phyloP scores from a whole-genome alignment of 1,140 invertebrate genomes.

The Nasonia longicornis region DNA sequence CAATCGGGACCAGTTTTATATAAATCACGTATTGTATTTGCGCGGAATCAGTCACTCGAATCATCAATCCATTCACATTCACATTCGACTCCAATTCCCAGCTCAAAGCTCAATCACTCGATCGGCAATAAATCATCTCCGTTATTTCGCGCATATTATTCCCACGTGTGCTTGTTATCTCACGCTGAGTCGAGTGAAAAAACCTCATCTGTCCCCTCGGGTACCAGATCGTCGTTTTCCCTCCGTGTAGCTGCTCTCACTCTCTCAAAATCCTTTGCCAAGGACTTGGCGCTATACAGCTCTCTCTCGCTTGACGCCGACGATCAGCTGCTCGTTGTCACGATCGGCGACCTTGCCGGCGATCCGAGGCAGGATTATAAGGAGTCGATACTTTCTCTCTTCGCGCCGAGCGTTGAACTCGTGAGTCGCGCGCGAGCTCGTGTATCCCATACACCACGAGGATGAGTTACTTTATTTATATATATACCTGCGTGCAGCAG shows the following conservation, averaged over 20 bases:
- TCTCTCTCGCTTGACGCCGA: not conserved
- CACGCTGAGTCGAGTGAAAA: not conserved
- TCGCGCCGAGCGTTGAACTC: constrained; percentile 40
- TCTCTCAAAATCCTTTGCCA: constrained; percentile 26
- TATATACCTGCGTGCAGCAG: not conserved
- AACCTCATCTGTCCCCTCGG: not conserved
- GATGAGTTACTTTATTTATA: not conserved
- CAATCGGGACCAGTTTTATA: too few species aligned
- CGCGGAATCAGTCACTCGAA: not conserved
- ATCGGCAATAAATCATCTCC: not conserved
- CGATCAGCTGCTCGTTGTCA: constrained; percentile 46
- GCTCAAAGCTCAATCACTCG: not conserved
- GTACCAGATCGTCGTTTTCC: not conserved
- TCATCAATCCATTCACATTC: not conserved
- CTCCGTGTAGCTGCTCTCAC: not conserved
- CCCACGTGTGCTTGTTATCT: constrained; percentile 9
- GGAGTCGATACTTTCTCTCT: constrained; percentile 45
- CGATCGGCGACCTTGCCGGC: constrained; percentile 32
- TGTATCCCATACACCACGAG: not conserved
- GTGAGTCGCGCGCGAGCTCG: not conserved
- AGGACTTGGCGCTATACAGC: constrained; percentile 20
- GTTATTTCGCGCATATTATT: not conserved
- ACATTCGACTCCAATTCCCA: not conserved
- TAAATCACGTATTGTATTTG: not conserved
- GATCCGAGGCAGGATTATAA: constrained; percentile 3